phyloP scores from a whole-genome alignment of 92 coral and sea anemone genomes.

The Chrysogorgia sp. region DNA sequence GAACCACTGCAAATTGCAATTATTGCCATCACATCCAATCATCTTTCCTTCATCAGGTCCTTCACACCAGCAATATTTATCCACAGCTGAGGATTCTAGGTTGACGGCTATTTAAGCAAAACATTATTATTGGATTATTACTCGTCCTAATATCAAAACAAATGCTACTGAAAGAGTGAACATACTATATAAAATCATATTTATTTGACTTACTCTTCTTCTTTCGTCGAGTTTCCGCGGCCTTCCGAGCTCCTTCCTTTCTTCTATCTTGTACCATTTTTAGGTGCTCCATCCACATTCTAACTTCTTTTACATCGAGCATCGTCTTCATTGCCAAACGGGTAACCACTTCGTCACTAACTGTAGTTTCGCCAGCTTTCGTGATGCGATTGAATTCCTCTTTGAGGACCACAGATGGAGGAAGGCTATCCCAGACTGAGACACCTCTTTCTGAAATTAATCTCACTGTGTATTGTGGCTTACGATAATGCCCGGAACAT shows the following conservation, averaged over 20 bases:
- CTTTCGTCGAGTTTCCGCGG: slow-evolving; percentile 19
- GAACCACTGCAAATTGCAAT: slow-evolving; percentile 36
- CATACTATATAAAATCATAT: slow-evolving; percentile 4
- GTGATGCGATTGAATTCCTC: slow-evolving; percentile 16
- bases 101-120: slow-evolving; percentile 17
- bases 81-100: too few species aligned
- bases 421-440: slow-evolving; percentile 5
- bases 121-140: slow-evolving; percentile 5
- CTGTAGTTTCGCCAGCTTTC: slow-evolving; percentile 22
- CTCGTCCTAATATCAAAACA: slow-evolving; percentile 11
- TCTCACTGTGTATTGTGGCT: background rate
- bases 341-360: background rate
- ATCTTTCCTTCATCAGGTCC: slow-evolving; percentile 21
- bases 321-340: slow-evolving; percentile 9
- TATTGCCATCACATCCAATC: slow-evolving; percentile 39
- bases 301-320: slow-evolving; percentile 5
- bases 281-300: slow-evolving; percentile 23
- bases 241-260: slow-evolving; percentile 20
- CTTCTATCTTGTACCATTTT: slow-evolving; percentile 13
- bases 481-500: slow-evolving; percentile 14
- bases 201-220: slow-evolving; percentile 6
- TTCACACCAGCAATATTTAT: too few species aligned
- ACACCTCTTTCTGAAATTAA: slow-evolving; percentile 2
- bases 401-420: slow-evolving; percentile 35
- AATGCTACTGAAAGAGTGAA: slow-evolving; percentile 20